A percentile compares a stretch with the other conserved stretches of the same genome.
Conservation (phyloP, 2,797 vertebrate species). For the Setipinna tenuifilis region DNA sequence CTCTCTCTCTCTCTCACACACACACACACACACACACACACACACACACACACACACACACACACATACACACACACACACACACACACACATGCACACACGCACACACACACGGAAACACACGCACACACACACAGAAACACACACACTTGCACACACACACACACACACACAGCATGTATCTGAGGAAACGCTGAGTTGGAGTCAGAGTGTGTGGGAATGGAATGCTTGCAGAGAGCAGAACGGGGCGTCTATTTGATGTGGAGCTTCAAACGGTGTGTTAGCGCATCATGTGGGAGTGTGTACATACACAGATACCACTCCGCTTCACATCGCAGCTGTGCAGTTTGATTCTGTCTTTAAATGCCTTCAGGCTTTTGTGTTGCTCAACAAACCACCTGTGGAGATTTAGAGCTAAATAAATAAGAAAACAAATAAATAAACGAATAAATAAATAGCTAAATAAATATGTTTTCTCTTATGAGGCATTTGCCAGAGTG, state of each 20-base stretch:
- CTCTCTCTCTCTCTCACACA: too few relatives aligned
- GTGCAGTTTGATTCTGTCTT: conserved; percentile 57
- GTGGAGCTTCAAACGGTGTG: conserved; percentile 72
- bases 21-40: background rate
- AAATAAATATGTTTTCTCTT: background rate
- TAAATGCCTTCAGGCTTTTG: conserved; percentile 25
- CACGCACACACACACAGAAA: background rate
- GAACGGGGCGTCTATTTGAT: conserved; percentile 71
- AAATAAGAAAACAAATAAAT: background rate
- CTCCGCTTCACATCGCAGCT: conserved; percentile 55
- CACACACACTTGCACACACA: background rate
- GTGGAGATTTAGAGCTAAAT: too few relatives aligned
- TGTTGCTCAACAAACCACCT: background rate
- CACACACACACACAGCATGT: conserved; percentile 47
- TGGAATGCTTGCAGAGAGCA: conserved; percentile 60
- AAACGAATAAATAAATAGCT: background rate
- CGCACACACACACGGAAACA: background rate
- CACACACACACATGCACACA: background rate
- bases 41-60: background rate
- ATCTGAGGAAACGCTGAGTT: conserved; percentile 66
- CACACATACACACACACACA: background rate
- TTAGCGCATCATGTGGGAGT: conserved; percentile 73
- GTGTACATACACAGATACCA: conserved; percentile 28
- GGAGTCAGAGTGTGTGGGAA: conserved; percentile 63
- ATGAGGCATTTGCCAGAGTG: background rate